Conservation (phyloP, 2,888 invertebrate species). For the Nudaria mundana region DNA sequence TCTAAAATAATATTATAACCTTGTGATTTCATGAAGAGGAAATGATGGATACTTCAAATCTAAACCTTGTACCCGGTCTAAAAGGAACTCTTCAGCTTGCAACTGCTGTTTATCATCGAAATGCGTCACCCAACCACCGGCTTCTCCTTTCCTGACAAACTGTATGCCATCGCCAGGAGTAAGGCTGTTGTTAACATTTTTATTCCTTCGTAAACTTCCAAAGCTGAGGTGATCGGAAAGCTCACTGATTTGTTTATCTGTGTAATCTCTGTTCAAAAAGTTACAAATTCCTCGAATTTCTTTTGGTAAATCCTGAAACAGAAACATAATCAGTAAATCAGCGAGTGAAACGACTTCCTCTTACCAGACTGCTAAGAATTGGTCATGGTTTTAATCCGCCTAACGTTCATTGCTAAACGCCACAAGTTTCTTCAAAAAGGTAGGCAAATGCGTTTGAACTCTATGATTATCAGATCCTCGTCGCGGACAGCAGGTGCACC, state of each 20-base stretch:
- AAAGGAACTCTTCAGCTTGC: constrained; percentile 64
- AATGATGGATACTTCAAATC: constrained; percentile 58
- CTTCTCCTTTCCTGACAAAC: constrained; percentile 70
- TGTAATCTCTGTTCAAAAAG: constrained; percentile 71
- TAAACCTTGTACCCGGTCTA: constrained; percentile 45
- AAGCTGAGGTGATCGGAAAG: constrained; percentile 81
- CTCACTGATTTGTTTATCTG: constrained; percentile 59
- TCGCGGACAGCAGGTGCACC: too few relatives aligned
- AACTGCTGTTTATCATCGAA: constrained; percentile 64
- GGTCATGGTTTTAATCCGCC: too few relatives aligned
- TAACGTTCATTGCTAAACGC: too few relatives aligned
- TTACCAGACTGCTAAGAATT: too few relatives aligned
- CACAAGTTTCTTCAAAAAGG: too few relatives aligned
- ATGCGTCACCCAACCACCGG: constrained; percentile 64
- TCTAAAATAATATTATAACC: constrained; percentile 41
- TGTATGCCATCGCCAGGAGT: constrained; percentile 47
- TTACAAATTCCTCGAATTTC: constrained; percentile 71
- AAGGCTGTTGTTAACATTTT: constrained; percentile 76
- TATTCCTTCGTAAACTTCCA: constrained; percentile 79
- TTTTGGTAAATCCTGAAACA: constrained; percentile 68
- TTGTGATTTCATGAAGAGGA: constrained; percentile 44
- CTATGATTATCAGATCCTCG: too few relatives aligned
- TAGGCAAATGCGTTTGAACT: too few relatives aligned
- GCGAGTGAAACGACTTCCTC: background rate
- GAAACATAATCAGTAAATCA: background rate